Evolutionary conservation across 2,888 invertebrate species (phyloP).

Genomic region (Chymomyza caudatula): DNA sequence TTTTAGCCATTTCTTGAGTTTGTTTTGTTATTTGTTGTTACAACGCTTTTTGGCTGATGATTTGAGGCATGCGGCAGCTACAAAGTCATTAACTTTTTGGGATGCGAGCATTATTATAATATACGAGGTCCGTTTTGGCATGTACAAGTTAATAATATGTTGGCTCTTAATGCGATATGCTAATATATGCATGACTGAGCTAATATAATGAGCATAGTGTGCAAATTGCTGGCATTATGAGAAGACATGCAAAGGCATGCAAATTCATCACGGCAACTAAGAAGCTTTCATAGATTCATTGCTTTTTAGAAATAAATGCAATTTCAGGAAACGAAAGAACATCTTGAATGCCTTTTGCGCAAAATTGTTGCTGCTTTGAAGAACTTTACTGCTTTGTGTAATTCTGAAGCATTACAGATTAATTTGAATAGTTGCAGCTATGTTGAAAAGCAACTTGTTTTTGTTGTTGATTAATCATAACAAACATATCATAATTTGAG

Average conservation of each 20-base stretch:
- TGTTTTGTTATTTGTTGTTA: not conserved
- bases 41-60: not conserved
- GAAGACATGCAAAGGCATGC: not conserved
- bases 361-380: too few species aligned
- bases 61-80: not conserved
- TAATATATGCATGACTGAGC: not conserved
- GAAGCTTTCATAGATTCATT: not conserved
- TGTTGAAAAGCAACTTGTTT: too few species aligned
- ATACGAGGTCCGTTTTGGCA: not conserved
- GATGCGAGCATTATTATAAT: not conserved
- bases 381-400: too few species aligned
- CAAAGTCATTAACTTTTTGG: slow-evolving; percentile 2
- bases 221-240: not conserved
- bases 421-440: too few species aligned
- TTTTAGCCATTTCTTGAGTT: not conserved
- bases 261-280: not conserved
- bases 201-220: not conserved
- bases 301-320: not conserved
- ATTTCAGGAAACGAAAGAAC: too few species aligned
- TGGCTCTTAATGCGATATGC: not conserved
- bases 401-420: too few species aligned
- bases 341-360: too few species aligned
- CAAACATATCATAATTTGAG: too few species aligned
- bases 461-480: too few species aligned
- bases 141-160: not conserved